These are phyloP conservation scores for Limnephilus auricula DNA, from an alignment of 2,888 invertebrate species.

Conservation along the genomic window DNA sequence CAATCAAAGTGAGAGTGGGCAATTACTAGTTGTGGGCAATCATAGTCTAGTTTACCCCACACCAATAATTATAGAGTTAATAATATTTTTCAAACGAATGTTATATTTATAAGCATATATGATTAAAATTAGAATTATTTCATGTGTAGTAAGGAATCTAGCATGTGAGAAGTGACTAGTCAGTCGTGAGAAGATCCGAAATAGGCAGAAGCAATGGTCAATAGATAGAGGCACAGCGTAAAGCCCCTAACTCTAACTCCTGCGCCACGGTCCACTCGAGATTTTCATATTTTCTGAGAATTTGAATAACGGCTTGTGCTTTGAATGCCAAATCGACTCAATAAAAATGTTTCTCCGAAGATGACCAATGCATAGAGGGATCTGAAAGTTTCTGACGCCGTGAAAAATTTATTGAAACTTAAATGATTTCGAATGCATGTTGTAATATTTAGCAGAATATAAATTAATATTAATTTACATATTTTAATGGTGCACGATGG, in stretches of 20 bases:
- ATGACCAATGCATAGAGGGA: constrained; percentile 60
- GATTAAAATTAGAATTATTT: not conserved
- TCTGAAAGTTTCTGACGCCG: constrained; percentile 1
- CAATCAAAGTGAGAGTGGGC: too few species aligned
- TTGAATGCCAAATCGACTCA: constrained; percentile 66
- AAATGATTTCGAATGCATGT: not conserved
- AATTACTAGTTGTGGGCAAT: too few species aligned
- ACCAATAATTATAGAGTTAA: not conserved
- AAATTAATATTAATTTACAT: not conserved
- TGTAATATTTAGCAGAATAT: not conserved
- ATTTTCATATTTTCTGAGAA: constrained; percentile 67
- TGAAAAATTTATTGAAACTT: not conserved
- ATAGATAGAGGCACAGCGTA: not conserved
- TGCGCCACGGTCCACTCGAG: constrained; percentile 61
- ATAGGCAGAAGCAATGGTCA: not conserved
- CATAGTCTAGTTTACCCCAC: too few species aligned
- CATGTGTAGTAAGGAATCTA: not conserved
- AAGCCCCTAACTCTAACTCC: not conserved
- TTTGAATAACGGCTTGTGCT: constrained; percentile 67
- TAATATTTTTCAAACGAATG: not conserved
- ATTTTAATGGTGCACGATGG: too few species aligned
- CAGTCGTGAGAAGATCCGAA: not conserved
- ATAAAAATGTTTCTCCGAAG: constrained; percentile 64
- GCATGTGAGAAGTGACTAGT: not conserved
- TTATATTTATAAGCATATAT: not conserved